Evolutionary conservation across 1,140 invertebrate genomes (phyloP).

Genomic region (Drosophila equinoxialis): DNA sequence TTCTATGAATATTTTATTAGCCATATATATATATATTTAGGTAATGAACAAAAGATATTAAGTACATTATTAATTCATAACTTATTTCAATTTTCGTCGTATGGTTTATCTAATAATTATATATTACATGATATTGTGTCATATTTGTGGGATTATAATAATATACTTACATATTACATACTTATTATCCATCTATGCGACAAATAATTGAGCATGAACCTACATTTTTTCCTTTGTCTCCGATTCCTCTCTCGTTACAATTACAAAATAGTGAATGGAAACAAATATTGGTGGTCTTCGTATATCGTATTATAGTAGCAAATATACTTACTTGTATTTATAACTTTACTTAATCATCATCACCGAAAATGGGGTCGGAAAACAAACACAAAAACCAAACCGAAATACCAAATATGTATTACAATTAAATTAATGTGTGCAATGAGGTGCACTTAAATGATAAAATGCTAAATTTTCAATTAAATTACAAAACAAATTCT

Average conservation of each 20-base stretch:
- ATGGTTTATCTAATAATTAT: constrained; percentile 5
- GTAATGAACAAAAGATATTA: background rate
- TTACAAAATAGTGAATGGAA: constrained; percentile 57
- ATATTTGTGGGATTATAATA: background rate
- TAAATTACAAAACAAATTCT: constrained; percentile 49
- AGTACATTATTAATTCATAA: constrained; percentile 1
- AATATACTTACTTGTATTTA: constrained; percentile 60
- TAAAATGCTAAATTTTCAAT: constrained; percentile 60
- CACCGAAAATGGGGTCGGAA: constrained; percentile 33
- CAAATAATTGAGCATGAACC: constrained; percentile 44
- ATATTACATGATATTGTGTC: background rate
- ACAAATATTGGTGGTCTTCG: constrained; percentile 64
- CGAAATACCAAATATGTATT: constrained; percentile 40
- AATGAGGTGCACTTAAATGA: constrained; percentile 50
- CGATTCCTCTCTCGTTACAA: constrained; percentile 65
- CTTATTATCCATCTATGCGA: background rate
- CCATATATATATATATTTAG: constrained; percentile 1
- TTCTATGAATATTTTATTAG: constrained; percentile 4
- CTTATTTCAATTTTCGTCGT: background rate
- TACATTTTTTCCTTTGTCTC: constrained; percentile 28
- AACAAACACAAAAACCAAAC: background rate
- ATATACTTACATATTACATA: constrained; percentile 24
- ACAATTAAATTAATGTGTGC: constrained; percentile 70
- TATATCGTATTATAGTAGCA: constrained; percentile 74
- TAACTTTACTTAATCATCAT: constrained; percentile 71